Evolutionary conservation across 2,113 vertebrate species (phyloP).

Genomic region (Phainopepla nitens): DNA sequence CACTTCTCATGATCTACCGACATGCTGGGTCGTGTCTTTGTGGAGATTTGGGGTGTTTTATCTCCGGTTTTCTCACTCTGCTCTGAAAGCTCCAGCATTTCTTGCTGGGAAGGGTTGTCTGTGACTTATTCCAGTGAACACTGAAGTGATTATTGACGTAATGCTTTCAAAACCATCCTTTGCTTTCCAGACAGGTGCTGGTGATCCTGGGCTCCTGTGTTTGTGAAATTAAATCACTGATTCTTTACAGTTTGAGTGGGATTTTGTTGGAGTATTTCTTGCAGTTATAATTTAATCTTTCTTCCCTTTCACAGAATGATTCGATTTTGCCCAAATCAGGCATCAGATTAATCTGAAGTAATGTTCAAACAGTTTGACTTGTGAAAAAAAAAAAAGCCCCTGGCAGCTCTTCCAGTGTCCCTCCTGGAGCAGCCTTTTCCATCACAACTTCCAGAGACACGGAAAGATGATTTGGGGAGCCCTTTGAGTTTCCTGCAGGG

Average conservation of each 20-base stretch:
- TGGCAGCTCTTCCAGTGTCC: neutral
- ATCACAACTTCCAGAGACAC: neutral
- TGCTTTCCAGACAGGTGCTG: neutral
- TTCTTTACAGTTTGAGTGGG: neutral
- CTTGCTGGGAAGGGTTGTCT: neutral
- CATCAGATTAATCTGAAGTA: neutral
- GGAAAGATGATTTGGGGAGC: fast-evolving
- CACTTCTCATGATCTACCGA: neutral
- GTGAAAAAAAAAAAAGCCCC: too few species aligned
- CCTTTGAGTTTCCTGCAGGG: neutral
- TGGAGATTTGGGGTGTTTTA: neutral
- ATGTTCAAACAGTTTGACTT: neutral
- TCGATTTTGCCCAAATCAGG: neutral
- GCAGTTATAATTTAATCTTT: neutral
- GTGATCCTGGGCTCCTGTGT: neutral
- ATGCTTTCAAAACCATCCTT: neutral
- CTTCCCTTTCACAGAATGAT: neutral
- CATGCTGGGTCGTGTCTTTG: fast-evolving
- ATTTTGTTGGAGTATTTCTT: neutral
- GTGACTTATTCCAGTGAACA: neutral
- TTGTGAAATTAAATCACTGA: neutral
- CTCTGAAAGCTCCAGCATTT: neutral
- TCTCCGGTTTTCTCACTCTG: neutral
- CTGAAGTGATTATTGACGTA: neutral
- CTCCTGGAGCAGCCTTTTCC: neutral